A percentile compares a stretch with the other conserved stretches of the same genome.
phyloP scores from a whole-genome alignment of 2,113 vertebrate species.

The Tachysurus vachellii region DNA sequence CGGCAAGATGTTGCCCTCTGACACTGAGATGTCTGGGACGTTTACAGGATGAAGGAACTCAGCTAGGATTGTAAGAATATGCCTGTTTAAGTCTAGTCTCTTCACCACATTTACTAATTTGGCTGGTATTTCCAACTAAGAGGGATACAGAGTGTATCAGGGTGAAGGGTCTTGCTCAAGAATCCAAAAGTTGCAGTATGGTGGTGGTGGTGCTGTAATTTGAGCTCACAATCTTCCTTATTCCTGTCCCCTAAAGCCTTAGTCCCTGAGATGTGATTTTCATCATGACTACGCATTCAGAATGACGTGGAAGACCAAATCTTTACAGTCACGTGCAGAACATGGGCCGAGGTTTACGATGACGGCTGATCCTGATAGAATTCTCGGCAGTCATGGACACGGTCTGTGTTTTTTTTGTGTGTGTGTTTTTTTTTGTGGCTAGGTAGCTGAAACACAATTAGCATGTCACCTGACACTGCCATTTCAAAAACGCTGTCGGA shows the following conservation, averaged over 20 bases:
- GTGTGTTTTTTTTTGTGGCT: constrained; percentile 28
- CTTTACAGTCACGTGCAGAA: not conserved
- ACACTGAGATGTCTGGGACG: not conserved
- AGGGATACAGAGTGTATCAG: not conserved
- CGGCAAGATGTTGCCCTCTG: constrained; percentile 19
- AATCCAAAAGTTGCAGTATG: not conserved
- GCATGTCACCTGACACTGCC: constrained; percentile 44
- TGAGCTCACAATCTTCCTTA: not conserved
- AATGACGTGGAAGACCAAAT: not conserved
- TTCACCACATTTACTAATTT: not conserved
- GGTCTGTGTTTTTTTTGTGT: constrained; percentile 36
- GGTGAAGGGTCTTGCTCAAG: not conserved
- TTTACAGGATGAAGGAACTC: not conserved
- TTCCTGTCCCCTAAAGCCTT: not conserved
- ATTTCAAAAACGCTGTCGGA: constrained; percentile 37
- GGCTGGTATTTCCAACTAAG: not conserved
- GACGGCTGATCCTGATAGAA: constrained; percentile 31
- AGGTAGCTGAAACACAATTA: constrained; percentile 50
- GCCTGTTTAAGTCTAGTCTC: not conserved
- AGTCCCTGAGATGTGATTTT: not conserved
- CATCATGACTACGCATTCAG: not conserved
- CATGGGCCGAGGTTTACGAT: not conserved
- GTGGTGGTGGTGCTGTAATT: not conserved
- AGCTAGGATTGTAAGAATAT: not conserved
- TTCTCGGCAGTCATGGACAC: constrained; percentile 32